These are phyloP conservation scores for Smutsia temminckii DNA, from an alignment of 2,797 vertebrate species.

Conservation along the genomic window DNA sequence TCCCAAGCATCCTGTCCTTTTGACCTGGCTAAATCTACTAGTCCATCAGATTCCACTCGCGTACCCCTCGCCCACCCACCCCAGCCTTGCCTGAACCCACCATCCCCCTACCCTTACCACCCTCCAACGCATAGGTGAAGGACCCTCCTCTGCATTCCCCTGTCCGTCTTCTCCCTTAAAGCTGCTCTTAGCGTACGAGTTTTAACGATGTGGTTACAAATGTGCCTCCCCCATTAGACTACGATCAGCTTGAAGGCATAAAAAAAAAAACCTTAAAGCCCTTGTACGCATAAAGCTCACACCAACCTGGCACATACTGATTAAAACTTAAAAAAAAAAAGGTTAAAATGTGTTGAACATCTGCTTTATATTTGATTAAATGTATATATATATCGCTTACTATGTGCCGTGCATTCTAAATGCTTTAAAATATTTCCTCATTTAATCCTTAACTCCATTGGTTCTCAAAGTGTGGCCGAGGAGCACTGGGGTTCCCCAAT, in stretches of 20 bases:
- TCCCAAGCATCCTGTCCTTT: background rate
- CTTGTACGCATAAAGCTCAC: background rate
- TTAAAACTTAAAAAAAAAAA: background rate
- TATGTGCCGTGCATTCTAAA: background rate
- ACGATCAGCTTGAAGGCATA: background rate
- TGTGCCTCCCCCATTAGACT: rapidly evolving
- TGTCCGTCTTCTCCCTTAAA: background rate
- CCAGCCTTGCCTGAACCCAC: background rate
- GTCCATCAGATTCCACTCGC: no score
- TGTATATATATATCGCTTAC: background rate
- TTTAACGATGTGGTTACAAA: background rate
- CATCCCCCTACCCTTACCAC: rapidly evolving
- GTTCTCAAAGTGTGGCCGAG: background rate
- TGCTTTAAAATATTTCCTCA: background rate
- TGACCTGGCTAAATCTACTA: background rate
- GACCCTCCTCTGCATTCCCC: background rate
- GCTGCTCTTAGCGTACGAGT: background rate
- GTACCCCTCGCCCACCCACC: background rate
- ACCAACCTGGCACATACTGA: background rate
- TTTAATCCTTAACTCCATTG: background rate
- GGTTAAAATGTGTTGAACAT: background rate
- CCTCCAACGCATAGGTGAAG: background rate
- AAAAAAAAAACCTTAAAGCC: background rate
- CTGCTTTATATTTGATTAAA: background rate
- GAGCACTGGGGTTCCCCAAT: background rate